Percentiles rank a stretch among this genome's conserved stretches.
These are phyloP conservation scores for Piscicola geometra DNA, from an alignment of 2,888 invertebrate genomes.

Conservation along the genomic window DNA sequence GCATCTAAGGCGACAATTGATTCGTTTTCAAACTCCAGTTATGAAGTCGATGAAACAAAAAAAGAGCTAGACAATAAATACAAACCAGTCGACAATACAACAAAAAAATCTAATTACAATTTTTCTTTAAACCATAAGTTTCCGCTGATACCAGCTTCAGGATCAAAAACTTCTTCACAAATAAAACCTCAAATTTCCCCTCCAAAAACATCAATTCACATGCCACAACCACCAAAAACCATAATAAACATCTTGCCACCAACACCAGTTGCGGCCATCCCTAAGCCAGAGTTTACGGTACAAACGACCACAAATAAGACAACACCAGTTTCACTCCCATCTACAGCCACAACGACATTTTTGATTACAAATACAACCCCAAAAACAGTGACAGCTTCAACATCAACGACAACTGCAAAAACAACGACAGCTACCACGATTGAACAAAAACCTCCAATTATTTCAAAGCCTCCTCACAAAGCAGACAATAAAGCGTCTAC, in stretches of 20 bases:
- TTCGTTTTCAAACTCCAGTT: not conserved
- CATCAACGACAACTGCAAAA: not conserved
- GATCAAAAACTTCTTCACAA: too few species aligned
- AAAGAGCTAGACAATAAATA: not conserved
- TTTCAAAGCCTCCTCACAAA: not conserved
- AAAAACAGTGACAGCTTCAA: not conserved
- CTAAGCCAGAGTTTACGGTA: not conserved
- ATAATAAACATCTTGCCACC: slow-evolving; percentile 8
- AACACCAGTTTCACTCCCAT: too few species aligned
- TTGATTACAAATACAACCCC: not conserved
- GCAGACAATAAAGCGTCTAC: not conserved
- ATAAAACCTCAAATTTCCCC: too few species aligned
- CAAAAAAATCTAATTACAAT: too few species aligned
- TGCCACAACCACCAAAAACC: not conserved
- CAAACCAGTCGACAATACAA: too few species aligned
- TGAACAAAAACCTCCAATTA: not conserved
- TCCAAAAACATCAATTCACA: not conserved
- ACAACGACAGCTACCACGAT: not conserved
- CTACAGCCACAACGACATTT: not conserved
- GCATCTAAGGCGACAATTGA: not conserved
- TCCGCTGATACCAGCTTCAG: too few species aligned
- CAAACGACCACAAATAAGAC: not conserved
- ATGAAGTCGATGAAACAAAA: not conserved
- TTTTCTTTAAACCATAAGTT: too few species aligned
- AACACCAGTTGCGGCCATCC: not conserved